Evolutionary conservation across 2,113 vertebrate genomes (phyloP), one percentile per base, ranked within the genome.

Genomic region (Synodontis membranacea): DNA sequence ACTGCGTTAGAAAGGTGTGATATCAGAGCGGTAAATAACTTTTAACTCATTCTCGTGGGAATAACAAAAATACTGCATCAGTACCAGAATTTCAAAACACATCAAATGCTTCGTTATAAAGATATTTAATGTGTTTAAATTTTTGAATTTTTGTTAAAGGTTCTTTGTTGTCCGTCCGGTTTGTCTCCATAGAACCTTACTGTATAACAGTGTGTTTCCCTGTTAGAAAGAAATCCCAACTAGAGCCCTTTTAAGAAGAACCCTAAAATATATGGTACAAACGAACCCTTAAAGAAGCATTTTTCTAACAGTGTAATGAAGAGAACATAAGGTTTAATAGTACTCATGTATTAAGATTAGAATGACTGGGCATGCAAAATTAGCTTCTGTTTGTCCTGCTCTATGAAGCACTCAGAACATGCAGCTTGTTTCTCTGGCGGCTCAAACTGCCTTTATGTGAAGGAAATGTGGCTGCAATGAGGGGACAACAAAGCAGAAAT

Each of bases 401-500:
- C 28, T 64, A 21, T 46, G 37, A 74, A 31, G 62, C 80, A 48
- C 44, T 68, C 48, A 9, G 56, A 86, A 46, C 52, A 50, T 21
- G 19, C 52, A 60, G 46, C 44, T 52, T 34, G 50, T 50, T 48
- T 56, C 34, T 74, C n/a, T 64, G 60, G 82, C 52, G 79, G 84
- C 84, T 52, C 48, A 11, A 46, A 82, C 66, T 37, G 81, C 74
- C 80, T 81, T 85, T 75, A 84, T 75, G 82, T 25, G 31, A 54
- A 81, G 82, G 34, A 76, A 86, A 84, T 25, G 56, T 34, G 56
- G 83, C 78, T 84, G 70, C 25, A 74, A 75, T 70, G 64, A 84
- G 15, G 15, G 75, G 79, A 89, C 83, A 74, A 70, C 76, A 81
- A 66, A 87, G 89, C 78, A 62, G 86, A 89, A 89, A 82, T 86